A percentile compares a stretch with the other conserved stretches of the same genome.
phyloP scores from a whole-genome alignment of 2,797 vertebrate species.

The Thamnophis elegans region DNA sequence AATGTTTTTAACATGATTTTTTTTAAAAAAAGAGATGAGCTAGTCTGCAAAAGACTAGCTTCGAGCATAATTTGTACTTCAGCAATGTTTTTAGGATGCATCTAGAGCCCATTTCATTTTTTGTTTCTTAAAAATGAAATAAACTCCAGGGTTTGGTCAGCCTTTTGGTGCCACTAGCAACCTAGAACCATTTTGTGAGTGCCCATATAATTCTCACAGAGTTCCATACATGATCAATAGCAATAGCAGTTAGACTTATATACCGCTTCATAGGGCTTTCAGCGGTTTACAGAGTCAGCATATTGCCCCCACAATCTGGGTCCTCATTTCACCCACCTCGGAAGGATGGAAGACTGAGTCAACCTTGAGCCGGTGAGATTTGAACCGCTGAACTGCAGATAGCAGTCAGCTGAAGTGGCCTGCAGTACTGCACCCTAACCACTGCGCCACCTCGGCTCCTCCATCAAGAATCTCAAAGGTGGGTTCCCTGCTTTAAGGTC shows the following conservation, averaged over 20 bases:
- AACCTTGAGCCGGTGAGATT: no score
- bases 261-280: no score
- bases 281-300: no score
- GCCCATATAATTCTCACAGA: not conserved
- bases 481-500: not conserved
- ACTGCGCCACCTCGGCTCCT: no score
- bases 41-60: not conserved
- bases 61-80: not conserved
- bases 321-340: no score
- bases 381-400: no score
- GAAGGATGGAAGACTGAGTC: no score
- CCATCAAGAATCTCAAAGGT: not conserved
- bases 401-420: no score
- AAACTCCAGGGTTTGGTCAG: not conserved
- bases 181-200: not conserved
- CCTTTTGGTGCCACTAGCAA: not conserved
- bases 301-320: no score
- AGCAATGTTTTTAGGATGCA: not conserved
- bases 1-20: not conserved
- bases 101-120: not conserved
- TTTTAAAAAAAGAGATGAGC: not conserved
- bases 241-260: no score
- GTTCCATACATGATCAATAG: not conserved
- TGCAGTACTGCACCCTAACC: no score
- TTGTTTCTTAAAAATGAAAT: not conserved